A percentile compares a stretch with the other conserved stretches of the same genome.
These are phyloP conservation scores for Pelecanus crispus DNA, from an alignment of 2,113 vertebrate genomes.

Conservation along the genomic window DNA sequence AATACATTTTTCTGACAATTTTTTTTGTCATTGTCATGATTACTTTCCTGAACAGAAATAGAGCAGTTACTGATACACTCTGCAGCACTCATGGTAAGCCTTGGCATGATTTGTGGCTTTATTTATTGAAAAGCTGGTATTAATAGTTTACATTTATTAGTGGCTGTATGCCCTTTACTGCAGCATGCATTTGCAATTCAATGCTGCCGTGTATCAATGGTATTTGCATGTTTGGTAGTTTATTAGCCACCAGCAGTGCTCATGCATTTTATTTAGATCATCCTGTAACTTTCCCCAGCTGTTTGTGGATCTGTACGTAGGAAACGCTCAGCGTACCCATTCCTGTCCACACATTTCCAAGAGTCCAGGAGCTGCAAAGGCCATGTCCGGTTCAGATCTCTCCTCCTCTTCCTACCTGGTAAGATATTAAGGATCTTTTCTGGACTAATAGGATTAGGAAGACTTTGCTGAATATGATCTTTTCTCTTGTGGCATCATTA, in stretches of 20 bases:
- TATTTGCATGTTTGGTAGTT: constrained; percentile 35
- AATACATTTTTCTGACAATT: not conserved
- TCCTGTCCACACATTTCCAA: not conserved
- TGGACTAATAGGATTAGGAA: not conserved
- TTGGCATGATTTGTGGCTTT: not conserved
- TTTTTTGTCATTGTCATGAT: not conserved
- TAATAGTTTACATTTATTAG: constrained; percentile 48
- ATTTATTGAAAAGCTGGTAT: constrained; percentile 27
- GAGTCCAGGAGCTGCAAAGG: not conserved
- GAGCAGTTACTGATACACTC: not conserved
- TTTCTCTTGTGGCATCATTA: not conserved
- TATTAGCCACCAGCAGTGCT: constrained; percentile 11
- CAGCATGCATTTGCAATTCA: not conserved
- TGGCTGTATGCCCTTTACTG: constrained; percentile 4
- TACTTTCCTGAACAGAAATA: not conserved
- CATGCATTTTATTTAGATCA: constrained; percentile 27
- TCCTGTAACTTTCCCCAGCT: not conserved
- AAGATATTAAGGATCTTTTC: not conserved
- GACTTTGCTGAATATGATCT: not conserved
- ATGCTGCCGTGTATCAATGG: constrained; percentile 15
- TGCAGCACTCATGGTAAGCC: not conserved
- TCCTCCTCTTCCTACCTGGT: not conserved
- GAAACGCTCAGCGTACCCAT: not conserved
- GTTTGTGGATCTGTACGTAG: not conserved
- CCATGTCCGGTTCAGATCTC: not conserved